Evolutionary conservation across 2,113 vertebrate species (phyloP).

Genomic region (Tiliqua scincoides): DNA sequence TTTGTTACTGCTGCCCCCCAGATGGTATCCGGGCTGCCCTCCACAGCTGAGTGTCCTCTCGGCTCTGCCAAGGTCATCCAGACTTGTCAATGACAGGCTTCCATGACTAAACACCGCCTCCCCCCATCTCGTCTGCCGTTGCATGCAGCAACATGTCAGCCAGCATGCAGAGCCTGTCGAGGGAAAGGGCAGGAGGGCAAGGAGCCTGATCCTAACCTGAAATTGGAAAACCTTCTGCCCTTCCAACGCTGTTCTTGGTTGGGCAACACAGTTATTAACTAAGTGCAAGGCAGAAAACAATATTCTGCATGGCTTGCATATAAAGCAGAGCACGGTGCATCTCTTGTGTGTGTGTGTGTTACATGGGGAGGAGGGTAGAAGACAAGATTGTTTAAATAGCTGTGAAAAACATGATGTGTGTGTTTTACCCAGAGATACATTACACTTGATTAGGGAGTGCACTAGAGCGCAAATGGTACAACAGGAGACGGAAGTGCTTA

Average conservation of each 20-base stretch:
- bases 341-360: constrained; percentile 19
- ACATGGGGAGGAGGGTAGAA: not conserved
- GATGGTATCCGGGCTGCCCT: not conserved
- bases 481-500: constrained; percentile 64
- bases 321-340: not conserved
- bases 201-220: not conserved
- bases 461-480: constrained; percentile 70
- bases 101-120: accelerated
- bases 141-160: no score
- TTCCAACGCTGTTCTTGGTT: constrained; percentile 21
- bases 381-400: constrained; percentile 61
- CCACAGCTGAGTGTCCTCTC: not conserved
- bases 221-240: not conserved
- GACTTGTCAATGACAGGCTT: no score
- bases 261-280: constrained; percentile 14
- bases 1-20: not conserved
- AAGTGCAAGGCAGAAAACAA: not conserved
- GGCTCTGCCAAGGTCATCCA: not conserved
- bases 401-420: constrained; percentile 70
- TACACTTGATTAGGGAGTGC: constrained; percentile 72
- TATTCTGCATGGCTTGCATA: not conserved
- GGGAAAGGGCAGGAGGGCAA: not conserved
- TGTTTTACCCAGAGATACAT: constrained; percentile 70
- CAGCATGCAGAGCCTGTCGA: not conserved
- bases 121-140: not conserved